Evolutionary conservation across 2,888 invertebrate species (phyloP).

Genomic region (Sarcophaga carnaria): DNA sequence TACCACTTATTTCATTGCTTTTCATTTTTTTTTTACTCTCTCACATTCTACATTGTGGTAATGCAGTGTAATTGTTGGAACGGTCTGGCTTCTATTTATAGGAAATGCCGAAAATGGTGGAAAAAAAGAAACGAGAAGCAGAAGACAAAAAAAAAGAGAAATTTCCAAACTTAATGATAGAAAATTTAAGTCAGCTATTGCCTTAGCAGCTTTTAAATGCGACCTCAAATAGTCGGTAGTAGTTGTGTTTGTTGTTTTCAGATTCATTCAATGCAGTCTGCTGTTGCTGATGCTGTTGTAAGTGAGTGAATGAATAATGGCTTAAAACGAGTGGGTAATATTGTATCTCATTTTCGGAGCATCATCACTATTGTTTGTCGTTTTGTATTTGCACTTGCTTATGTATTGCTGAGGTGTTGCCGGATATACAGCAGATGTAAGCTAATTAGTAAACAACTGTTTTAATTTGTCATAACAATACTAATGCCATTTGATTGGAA

Average conservation of each 20-base stretch:
- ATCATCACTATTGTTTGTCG: neutral
- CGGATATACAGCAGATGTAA: neutral
- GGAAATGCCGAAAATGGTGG: too few relatives aligned
- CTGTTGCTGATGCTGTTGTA: neutral
- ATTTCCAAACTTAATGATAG: slow-evolving; percentile 43
- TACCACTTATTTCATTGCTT: too few relatives aligned
- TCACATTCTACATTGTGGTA: neutral
- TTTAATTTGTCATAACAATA: too few relatives aligned
- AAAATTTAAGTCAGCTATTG: slow-evolving; percentile 32
- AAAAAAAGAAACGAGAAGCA: neutral
- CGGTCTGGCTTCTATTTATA: neutral
- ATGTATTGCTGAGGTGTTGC: neutral
- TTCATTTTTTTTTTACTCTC: too few relatives aligned
- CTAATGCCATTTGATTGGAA: too few relatives aligned
- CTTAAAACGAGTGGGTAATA: slow-evolving; percentile 34
- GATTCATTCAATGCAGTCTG: neutral
- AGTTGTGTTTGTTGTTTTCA: neutral
- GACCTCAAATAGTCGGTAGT: neutral
- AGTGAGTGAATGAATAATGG: slow-evolving; percentile 36
- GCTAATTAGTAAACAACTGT: neutral
- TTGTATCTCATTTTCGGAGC: neutral
- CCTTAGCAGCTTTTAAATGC: slow-evolving; percentile 41
- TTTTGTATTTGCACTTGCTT: slow-evolving; percentile 24
- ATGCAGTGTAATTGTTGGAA: neutral
- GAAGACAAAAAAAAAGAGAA: neutral